A percentile compares a stretch with the other conserved stretches of the same genome.
Evolutionary conservation across 1,140 invertebrate genomes (phyloP).

Genomic region (Cecropterus lyciades): DNA sequence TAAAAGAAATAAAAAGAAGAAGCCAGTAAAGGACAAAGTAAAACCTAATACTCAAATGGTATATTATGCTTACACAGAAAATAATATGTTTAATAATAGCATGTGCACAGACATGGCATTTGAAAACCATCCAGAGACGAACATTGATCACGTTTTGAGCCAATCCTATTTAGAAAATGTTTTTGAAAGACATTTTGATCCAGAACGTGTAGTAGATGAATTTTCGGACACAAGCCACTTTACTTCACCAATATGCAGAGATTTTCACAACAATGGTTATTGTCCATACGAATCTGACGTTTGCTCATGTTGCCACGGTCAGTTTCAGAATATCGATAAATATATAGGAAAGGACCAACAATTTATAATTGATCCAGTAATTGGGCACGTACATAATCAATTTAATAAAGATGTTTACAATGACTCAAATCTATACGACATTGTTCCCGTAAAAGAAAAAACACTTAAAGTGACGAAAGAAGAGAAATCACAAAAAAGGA

Average conservation of each 20-base stretch:
- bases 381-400: slow-evolving; percentile 5
- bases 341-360: slow-evolving; percentile 39
- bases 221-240: slow-evolving; percentile 56
- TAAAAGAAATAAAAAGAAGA: slow-evolving; percentile 45
- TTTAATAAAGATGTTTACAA: slow-evolving; percentile 48
- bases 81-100: slow-evolving; percentile 46
- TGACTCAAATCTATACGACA: slow-evolving; percentile 65
- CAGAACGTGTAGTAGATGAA: slow-evolving; percentile 45
- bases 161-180: slow-evolving; percentile 47
- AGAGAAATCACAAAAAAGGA: slow-evolving; percentile 33
- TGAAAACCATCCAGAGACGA: neutral
- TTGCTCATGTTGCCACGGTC: slow-evolving; percentile 67
- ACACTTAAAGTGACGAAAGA: slow-evolving; percentile 42
- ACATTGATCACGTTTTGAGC: slow-evolving; percentile 13
- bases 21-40: slow-evolving; percentile 39
- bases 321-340: slow-evolving; percentile 62
- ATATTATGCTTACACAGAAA: slow-evolving; percentile 60
- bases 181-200: slow-evolving; percentile 60
- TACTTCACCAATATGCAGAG: slow-evolving; percentile 64
- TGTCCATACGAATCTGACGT: slow-evolving; percentile 49
- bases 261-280: slow-evolving; percentile 32
- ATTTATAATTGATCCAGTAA: slow-evolving; percentile 24
- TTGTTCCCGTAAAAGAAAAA: slow-evolving; percentile 69
- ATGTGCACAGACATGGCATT: neutral
- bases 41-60: slow-evolving; percentile 54